Evolutionary conservation across 2,888 invertebrate species (phyloP).

Genomic region (Stenichneumon culpator): DNA sequence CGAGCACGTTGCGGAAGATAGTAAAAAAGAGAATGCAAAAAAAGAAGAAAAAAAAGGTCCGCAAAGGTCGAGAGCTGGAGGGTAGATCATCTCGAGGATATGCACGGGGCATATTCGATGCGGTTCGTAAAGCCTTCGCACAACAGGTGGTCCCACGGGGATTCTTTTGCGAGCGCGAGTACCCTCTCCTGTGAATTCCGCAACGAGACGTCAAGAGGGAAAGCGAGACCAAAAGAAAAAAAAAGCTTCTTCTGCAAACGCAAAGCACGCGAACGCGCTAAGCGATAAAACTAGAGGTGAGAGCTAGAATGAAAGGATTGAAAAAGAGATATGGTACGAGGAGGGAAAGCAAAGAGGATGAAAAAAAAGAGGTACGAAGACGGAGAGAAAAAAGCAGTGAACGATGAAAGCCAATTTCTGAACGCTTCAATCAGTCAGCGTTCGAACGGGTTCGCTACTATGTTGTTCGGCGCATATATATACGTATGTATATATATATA

Average conservation of each 20-base stretch:
- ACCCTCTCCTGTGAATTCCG: constrained; percentile 55
- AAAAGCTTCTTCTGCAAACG: constrained; percentile 15
- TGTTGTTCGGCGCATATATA: constrained; percentile 8
- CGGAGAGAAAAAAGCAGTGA: constrained; percentile 6
- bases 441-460: constrained; percentile 42
- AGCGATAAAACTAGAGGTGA: constrained; percentile 40
- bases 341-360: constrained; percentile 15
- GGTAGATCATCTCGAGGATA: constrained; percentile 32
- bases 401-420: constrained; percentile 69
- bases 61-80: background rate
- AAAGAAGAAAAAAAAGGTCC: constrained; percentile 2
- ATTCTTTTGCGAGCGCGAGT: constrained; percentile 55
- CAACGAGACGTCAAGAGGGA: constrained; percentile 29
- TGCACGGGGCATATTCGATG: constrained; percentile 52
- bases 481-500: background rate
- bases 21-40: constrained; percentile 16
- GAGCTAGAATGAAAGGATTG: constrained; percentile 22
- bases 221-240: constrained; percentile 8
- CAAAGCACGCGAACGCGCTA: constrained; percentile 44
- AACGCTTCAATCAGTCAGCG: constrained; percentile 75
- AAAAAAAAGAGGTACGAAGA: constrained; percentile 29
- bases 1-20: constrained; percentile 8
- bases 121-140: constrained; percentile 57
- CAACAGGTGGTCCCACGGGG: constrained; percentile 69
- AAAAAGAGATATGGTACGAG: constrained; percentile 19